Evolutionary conservation across 2,888 invertebrate species (phyloP).

Genomic region (Fabriciana adippe): DNA sequence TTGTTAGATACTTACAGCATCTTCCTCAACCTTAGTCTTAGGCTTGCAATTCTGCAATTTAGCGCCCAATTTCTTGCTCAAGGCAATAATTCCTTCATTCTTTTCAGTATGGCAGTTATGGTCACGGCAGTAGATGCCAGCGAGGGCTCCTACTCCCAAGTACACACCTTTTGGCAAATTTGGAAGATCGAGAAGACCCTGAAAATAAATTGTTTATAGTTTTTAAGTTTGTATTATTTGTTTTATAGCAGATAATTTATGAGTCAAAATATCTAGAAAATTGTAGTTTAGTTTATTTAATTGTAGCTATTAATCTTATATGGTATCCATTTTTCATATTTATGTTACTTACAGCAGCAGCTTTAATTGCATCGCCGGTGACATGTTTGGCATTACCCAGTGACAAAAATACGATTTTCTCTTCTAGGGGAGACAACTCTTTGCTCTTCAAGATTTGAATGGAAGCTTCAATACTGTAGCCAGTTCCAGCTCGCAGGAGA

Average conservation of each 20-base stretch:
- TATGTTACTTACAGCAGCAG: constrained; percentile 80
- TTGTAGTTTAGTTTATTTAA: background rate
- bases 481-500: constrained; percentile 89
- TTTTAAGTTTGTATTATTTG: background rate
- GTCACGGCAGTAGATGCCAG: constrained; percentile 86
- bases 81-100: constrained; percentile 81
- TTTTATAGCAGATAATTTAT: background rate
- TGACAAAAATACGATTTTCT: constrained; percentile 85
- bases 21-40: constrained; percentile 85
- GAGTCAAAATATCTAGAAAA: background rate
- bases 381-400: constrained; percentile 86
- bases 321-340: background rate
- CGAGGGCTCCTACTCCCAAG: constrained; percentile 88
- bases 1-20: constrained; percentile 65
- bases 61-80: constrained; percentile 84
- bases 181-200: constrained; percentile 83
- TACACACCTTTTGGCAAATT: constrained; percentile 86
- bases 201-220: constrained; percentile 18
- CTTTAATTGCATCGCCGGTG: constrained; percentile 84
- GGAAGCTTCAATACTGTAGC: constrained; percentile 87
- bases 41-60: constrained; percentile 87
- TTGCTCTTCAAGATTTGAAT: constrained; percentile 85
- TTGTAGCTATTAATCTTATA: background rate
- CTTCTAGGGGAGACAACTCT: constrained; percentile 81
- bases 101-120: constrained; percentile 82